These are phyloP conservation scores for Papilio glaucus DNA, from an alignment of 1,140 invertebrate species.

Conservation along the genomic window DNA sequence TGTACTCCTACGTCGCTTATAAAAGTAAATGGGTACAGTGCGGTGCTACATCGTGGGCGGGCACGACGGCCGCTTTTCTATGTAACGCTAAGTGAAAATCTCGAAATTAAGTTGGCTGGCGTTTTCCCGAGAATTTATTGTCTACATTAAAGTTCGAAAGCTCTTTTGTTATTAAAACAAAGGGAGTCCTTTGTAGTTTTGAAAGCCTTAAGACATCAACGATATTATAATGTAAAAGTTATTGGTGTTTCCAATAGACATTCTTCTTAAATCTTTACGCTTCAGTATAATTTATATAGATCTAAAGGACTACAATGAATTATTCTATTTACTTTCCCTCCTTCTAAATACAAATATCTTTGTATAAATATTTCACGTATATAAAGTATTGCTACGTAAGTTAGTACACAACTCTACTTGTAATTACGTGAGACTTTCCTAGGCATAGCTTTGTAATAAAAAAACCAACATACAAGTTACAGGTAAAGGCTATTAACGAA, in stretches of 20 bases:
- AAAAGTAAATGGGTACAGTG: slow-evolving; percentile 7
- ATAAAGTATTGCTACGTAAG: not conserved
- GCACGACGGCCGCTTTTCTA: not conserved
- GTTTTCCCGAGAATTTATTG: not conserved
- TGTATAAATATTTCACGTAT: too few relatives aligned
- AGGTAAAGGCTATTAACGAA: not conserved
- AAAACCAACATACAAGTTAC: not conserved
- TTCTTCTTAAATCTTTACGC: too few relatives aligned
- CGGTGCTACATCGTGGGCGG: not conserved
- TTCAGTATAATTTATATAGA: too few relatives aligned
- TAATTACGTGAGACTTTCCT: not conserved
- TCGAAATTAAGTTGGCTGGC: not conserved
- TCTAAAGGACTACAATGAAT: too few relatives aligned
- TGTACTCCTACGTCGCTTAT: slow-evolving; percentile 16
- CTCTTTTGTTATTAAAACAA: slow-evolving; percentile 12
- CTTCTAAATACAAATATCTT: too few relatives aligned
- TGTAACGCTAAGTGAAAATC: slow-evolving; percentile 19
- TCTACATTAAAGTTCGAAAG: not conserved
- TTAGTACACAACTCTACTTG: not conserved
- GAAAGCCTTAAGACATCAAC: not conserved
- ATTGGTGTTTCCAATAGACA: too few relatives aligned
- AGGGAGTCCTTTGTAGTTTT: not conserved
- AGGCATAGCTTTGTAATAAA: not conserved
- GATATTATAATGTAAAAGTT: not conserved
- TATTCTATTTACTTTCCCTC: too few relatives aligned